Evolutionary conservation across 2,797 vertebrate species (phyloP).

Genomic region (Centroberyx gerrardi): DNA sequence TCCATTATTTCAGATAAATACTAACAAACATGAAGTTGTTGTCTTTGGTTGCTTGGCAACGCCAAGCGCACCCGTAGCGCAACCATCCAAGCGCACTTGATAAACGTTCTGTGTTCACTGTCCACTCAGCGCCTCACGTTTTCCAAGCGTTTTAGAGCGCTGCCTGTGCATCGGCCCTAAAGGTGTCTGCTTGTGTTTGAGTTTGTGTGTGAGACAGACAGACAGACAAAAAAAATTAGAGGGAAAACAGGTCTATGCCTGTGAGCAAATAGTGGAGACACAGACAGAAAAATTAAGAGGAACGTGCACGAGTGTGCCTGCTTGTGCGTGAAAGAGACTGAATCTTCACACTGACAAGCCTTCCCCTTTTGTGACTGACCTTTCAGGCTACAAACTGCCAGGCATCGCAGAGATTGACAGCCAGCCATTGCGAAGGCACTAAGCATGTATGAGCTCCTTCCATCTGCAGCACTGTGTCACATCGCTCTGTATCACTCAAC

Average conservation of each 20-base stretch:
- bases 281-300: conserved; percentile 15
- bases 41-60: no score
- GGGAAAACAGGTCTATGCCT: neutral
- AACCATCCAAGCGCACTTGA: no score
- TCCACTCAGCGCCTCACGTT: no score
- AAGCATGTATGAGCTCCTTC: conserved; percentile 56
- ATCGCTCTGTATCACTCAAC: conserved; percentile 44
- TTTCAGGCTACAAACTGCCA: conserved; percentile 54
- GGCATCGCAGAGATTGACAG: conserved; percentile 58
- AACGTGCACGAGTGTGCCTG: conserved; percentile 27
- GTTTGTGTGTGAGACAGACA: conserved; percentile 6
- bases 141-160: no score
- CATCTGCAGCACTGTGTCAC: conserved; percentile 53
- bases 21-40: no score
- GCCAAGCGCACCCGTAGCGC: no score
- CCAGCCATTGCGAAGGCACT: conserved; percentile 50
- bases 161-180: no score
- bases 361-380: conserved; percentile 49
- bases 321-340: conserved; percentile 15
- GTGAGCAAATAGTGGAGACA: no score
- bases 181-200: neutral
- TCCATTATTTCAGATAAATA: no score
- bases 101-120: no score
- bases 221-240: neutral
- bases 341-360: conserved; percentile 23